These are phyloP conservation scores for Liparis tanakae DNA, from an alignment of 2,797 vertebrate species.

Conservation along the genomic window DNA sequence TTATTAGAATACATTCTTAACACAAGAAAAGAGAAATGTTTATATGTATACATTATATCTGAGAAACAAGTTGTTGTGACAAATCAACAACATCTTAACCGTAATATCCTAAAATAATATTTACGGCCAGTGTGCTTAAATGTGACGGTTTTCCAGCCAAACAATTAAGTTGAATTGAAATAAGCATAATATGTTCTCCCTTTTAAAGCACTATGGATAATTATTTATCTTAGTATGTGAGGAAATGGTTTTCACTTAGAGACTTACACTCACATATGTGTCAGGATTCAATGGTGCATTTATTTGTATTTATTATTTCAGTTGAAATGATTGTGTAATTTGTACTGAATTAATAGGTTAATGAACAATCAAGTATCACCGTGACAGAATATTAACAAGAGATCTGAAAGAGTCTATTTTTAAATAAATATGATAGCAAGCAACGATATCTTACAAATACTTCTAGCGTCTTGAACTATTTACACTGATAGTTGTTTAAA, in stretches of 20 bases:
- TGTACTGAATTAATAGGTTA: neutral
- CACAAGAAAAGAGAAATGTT: neutral
- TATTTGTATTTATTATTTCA: neutral
- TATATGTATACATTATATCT: neutral
- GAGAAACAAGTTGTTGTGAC: neutral
- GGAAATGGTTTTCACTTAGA: neutral
- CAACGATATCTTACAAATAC: neutral
- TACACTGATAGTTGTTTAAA: constrained; percentile 32
- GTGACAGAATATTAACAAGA: constrained; percentile 3
- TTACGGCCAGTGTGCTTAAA: neutral
- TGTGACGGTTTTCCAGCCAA: neutral
- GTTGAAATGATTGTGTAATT: neutral
- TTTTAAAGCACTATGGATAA: neutral
- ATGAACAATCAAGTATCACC: constrained; percentile 4
- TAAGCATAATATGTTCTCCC: neutral
- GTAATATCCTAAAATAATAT: neutral
- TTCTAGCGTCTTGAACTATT: constrained; percentile 6
- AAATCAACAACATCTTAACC: neutral
- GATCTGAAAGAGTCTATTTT: neutral
- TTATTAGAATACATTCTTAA: neutral
- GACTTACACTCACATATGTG: neutral
- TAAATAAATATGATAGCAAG: neutral
- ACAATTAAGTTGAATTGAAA: neutral
- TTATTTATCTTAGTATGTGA: neutral
- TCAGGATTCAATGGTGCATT: neutral